Base-by-base conservation (phyloP, 2,888 invertebrate species). In the Apodemia mormo region DNA sequence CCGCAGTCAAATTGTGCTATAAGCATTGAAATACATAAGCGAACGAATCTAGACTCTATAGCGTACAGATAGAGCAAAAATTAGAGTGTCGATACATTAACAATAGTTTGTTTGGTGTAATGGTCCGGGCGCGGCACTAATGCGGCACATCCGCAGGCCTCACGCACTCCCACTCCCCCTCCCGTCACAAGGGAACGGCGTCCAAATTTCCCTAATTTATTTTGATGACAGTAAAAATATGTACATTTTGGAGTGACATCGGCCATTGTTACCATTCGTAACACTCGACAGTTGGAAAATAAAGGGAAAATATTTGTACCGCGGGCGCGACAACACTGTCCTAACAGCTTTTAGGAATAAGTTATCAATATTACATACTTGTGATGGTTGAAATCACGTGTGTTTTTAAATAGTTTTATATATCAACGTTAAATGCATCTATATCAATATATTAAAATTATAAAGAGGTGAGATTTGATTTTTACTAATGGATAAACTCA, bases 71-170 rank as follows among this genome's bases (percentile, higher is more conserved):
- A 72, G 29, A 30, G 71, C 66, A 30, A 40, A 37, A 30, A 70
- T 70, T 74, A 1, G 64, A 14, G 2, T 66, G 67, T 14, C 7
- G 29, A 56, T 1, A 1, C 2, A 37, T 9, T n/a, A 64, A 73
- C 73, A 76, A 76, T 75, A 75, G 76, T 74, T 75, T 74, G 75
- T 73, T 74, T 68, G 69, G 66, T 75, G 78, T 81, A 83, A 82
- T 81, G 79, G 80, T 79, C 80, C 76, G 79, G 80, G 79, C 80
- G 82, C 82, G 81, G 79, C 78, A 75, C 79, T 81, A 82, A 83
- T 80, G 77, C 80, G 79, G 78, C 78, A 81, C 84, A 85, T 84
- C 85, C 84, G 82, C 79, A 79, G 77, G 80, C 76, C 74, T 74
- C 73, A 61, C 72, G 68, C 66, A 65, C 66, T n/a, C 12, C 69